A percentile compares a stretch with the other conserved stretches of the same genome.
Conservation (phyloP, 1,140 invertebrate genomes). For the Papilio xuthus region DNA sequence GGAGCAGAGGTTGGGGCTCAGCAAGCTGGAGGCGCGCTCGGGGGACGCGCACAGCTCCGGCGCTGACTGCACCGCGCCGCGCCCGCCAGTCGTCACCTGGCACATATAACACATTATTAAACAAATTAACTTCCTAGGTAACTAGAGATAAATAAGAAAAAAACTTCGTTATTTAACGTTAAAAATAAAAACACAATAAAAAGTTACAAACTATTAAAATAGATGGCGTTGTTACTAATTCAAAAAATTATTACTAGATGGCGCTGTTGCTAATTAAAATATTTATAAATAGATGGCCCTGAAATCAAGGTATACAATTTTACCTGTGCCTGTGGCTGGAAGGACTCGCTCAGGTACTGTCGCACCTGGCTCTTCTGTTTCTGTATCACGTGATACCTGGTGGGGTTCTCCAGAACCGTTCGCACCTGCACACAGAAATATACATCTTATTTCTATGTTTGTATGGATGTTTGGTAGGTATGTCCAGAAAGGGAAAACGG, state of each 20-base stretch:
- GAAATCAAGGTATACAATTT: conserved; percentile 1
- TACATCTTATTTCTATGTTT: no score
- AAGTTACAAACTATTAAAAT: not conserved
- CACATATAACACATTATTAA: conserved; percentile 14
- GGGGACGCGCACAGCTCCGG: conserved; percentile 79
- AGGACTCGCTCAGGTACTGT: conserved; percentile 91
- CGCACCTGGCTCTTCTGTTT: conserved; percentile 94
- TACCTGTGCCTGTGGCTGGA: conserved; percentile 82
- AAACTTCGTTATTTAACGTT: no score
- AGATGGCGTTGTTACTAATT: not conserved
- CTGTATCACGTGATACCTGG: conserved; percentile 94
- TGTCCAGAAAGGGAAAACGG: no score
- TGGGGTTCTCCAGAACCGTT: conserved; percentile 94
- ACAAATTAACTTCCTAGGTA: no score
- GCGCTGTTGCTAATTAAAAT: not conserved
- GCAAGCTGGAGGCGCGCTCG: conserved; percentile 81
- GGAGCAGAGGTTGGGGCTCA: conserved; percentile 87
- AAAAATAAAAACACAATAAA: no score
- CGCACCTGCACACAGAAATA: conserved; percentile 85
- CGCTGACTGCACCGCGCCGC: conserved; percentile 64
- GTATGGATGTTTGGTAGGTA: no score
- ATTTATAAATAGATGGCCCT: not conserved
- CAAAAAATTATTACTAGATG: not conserved
- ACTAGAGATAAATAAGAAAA: no score
- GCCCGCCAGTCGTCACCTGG: conserved; percentile 50